Evolutionary conservation across 2,113 vertebrate genomes (phyloP).

Genomic region (Canis aureus): DNA sequence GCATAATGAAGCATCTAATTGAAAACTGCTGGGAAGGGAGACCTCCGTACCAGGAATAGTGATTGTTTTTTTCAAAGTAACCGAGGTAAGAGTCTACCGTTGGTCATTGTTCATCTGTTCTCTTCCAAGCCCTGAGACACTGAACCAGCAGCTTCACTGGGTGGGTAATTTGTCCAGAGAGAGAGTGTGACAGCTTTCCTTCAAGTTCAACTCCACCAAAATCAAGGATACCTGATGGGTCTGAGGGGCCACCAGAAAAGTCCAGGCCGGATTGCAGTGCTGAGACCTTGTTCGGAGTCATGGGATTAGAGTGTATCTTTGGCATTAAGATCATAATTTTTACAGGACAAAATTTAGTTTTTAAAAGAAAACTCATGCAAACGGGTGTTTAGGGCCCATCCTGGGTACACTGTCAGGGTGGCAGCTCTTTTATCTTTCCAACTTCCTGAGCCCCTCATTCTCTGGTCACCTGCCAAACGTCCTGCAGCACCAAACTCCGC

Average conservation of each 20-base stretch:
- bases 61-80: not conserved
- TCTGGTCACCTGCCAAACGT: not conserved
- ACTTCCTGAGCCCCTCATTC: not conserved
- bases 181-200: not conserved
- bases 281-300: not conserved
- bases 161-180: not conserved
- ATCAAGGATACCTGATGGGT: not conserved
- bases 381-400: not conserved
- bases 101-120: not conserved
- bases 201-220: not conserved
- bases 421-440: not conserved
- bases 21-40: not conserved
- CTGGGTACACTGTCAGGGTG: not conserved
- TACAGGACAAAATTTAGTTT: not conserved
- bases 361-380: slow-evolving; percentile 15
- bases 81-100: not conserved
- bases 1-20: not conserved
- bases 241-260: not conserved
- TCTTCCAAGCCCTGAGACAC: not conserved
- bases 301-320: not conserved
- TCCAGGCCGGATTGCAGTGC: not conserved
- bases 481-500: not conserved
- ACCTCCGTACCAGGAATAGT: not conserved
- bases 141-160: not conserved
- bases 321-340: not conserved